Base-by-base conservation (phyloP, 2,888 invertebrate species). In the Labia minor region DNA sequence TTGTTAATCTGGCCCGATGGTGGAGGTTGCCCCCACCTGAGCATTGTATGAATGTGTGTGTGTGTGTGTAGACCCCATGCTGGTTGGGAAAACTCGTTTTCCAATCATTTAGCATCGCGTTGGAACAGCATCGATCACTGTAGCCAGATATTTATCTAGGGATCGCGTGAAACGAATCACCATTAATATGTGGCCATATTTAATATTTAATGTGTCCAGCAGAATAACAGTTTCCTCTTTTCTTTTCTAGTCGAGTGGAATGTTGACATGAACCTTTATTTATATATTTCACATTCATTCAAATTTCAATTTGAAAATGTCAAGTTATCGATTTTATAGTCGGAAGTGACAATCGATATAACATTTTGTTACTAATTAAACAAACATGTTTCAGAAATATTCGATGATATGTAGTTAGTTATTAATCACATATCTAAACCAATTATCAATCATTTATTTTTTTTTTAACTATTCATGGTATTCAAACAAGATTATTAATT, bases 61-160 rank as follows among this genome's bases (percentile, higher is more conserved):
- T 4, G 14, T 14, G 6, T 14, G 6, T 8, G 3, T 4, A 8
- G 49, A 14, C 14, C 49, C 16, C 14, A 2, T 2, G 2, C 3
- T 2, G 49, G 4, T 16, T 4, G 49, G 49, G n/a, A 49, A 49
- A 49, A 49, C 49, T 4, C 4, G 49, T 49, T 49, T 49, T 49
- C 49, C 49, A 49, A 49, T 49, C 49, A 49, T 49, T 49, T 49
- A 49, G 49, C 49, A 49, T 49, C 49, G 49, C 49, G 49, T 49
- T 49, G 3, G 49, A 49, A 49, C 49, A 49, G 49, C 49, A 49
- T 49, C 49, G 49, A 49, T 49, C 49, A 49, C 49, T 49, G 49
- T 4, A 49, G n/a, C 3, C 14, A 49, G 49, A 49, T 49, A 49
- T 49, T 49, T 49, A 49, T 49, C 49, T 49, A 49, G 49, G 49